Conservation (phyloP, 1,140 invertebrate genomes). For the Hylyphantes graminicola region DNA sequence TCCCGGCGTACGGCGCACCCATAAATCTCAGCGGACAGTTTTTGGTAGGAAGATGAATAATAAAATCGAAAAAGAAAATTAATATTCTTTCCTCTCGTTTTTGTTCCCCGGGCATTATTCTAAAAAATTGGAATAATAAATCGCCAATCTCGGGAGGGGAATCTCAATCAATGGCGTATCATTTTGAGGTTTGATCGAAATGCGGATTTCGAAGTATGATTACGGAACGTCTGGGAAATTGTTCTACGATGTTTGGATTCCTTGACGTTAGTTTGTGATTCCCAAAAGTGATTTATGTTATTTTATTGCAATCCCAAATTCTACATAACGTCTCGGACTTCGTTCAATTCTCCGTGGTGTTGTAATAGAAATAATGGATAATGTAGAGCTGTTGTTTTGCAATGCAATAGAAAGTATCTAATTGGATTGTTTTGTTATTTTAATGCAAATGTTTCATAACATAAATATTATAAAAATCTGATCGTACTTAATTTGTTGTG, state of each 20-base stretch:
- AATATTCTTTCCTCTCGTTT: conserved; percentile 18
- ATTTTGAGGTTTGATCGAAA: conserved; percentile 1
- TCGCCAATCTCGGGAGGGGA: conserved; percentile 1
- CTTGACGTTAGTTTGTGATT: not conserved
- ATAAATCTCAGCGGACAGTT: conserved; percentile 35
- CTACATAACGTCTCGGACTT: too few relatives aligned
- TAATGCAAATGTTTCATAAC: too few relatives aligned
- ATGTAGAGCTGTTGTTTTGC: too few relatives aligned
- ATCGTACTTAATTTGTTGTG: too few relatives aligned
- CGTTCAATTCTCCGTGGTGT: too few relatives aligned
- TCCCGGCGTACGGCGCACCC: not conserved
- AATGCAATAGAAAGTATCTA: too few relatives aligned
- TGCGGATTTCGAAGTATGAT: not conserved
- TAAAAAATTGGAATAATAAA: not conserved
- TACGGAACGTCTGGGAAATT: not conserved
- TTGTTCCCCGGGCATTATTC: not conserved
- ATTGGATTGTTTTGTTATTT: too few relatives aligned
- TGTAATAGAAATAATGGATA: too few relatives aligned
- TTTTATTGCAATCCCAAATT: too few relatives aligned
- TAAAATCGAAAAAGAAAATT: not conserved
- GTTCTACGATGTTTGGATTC: not conserved
- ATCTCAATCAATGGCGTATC: conserved; percentile 19
- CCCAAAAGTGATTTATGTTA: too few relatives aligned
- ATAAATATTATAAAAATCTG: too few relatives aligned
- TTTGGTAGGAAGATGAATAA: conserved; percentile 2